Percentiles rank a stretch among this genome's conserved stretches.
phyloP scores from a whole-genome alignment of 1,140 invertebrate species.

The Bombus waltoni region DNA sequence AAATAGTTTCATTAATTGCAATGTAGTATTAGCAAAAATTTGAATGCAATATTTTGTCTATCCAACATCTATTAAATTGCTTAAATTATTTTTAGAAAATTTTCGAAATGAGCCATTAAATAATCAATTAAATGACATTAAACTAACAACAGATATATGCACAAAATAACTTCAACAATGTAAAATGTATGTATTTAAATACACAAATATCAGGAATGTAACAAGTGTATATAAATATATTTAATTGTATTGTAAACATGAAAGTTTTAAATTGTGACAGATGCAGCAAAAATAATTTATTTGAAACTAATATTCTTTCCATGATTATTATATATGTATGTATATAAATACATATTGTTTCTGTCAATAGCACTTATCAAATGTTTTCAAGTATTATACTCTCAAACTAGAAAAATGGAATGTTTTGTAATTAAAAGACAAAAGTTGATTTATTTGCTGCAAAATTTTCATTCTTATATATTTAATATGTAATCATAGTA shows the following conservation, averaged over 20 bases:
- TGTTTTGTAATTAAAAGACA: not conserved
- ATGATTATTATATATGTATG: not conserved
- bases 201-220: not conserved
- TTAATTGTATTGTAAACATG: not conserved
- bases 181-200: constrained; percentile 6
- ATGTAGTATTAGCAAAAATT: not conserved
- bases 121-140: not conserved
- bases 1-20: not conserved
- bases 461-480: not conserved
- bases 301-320: not conserved
- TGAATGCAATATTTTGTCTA: not conserved
- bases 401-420: not conserved
- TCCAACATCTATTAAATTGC: not conserved
- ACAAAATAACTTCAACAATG: constrained; percentile 15
- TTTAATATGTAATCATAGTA: too few relatives aligned
- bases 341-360: not conserved
- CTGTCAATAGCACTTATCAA: not conserved
- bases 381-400: not conserved
- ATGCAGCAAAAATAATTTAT: not conserved
- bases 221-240: constrained; percentile 21
- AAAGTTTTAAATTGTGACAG: not conserved
- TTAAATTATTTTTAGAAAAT: not conserved
- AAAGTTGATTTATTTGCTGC: not conserved
- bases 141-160: constrained; percentile 4
- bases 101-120: not conserved